A percentile compares a stretch with the other conserved stretches of the same genome.
Conservation (phyloP, 2,888 invertebrate species). For the Drosophila rellima region DNA sequence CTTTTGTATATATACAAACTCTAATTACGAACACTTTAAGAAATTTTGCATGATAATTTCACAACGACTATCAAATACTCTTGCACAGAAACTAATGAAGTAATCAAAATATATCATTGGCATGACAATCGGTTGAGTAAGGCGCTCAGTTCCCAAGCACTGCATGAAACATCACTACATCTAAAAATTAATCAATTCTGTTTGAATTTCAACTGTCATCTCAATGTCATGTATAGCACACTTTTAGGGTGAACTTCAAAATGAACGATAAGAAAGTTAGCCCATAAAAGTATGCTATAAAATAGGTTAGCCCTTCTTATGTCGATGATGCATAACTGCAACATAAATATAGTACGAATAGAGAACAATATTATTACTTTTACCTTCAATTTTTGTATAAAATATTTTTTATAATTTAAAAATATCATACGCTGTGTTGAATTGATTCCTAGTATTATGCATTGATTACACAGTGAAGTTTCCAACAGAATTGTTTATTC, state of each 20-base stretch:
- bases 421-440: neutral
- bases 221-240: slow-evolving; percentile 4
- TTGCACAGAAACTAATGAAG: slow-evolving; percentile 34
- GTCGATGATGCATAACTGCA: neutral
- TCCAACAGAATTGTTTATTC: neutral
- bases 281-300: neutral
- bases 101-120: neutral
- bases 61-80: slow-evolving; percentile 10
- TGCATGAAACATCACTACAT: slow-evolving; percentile 42
- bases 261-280: neutral
- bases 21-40: slow-evolving; percentile 28
- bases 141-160: slow-evolving; percentile 30
- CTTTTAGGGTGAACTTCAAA: neutral
- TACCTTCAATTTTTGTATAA: neutral
- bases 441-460: neutral
- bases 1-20: slow-evolving; percentile 33
- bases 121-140: slow-evolving; percentile 1
- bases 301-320: neutral
- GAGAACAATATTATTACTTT: no score
- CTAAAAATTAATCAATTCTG: neutral
- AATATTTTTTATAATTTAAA: no score
- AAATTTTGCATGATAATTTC: slow-evolving; percentile 45
- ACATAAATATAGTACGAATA: no score
- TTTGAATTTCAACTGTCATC: neutral
- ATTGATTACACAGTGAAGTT: neutral